Conservation (phyloP, 2,113 vertebrate genomes). For the Pterocles burchelli region DNA sequence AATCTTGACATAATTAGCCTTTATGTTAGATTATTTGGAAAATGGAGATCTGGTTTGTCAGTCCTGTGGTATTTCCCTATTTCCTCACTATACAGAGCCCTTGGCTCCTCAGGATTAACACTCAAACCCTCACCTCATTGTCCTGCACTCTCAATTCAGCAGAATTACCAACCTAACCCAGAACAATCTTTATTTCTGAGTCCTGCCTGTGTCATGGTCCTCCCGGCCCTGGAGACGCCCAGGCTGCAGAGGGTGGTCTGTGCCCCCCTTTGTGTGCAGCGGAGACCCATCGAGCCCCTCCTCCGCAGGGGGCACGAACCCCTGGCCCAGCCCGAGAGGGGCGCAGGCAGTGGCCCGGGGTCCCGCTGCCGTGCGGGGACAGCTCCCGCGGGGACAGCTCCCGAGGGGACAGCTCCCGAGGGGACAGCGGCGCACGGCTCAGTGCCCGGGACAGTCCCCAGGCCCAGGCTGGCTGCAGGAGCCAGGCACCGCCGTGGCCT, state of each 20-base stretch:
- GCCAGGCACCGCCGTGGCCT: neutral
- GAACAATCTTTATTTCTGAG: neutral
- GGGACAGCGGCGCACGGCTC: too few relatives aligned
- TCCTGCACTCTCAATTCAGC: neutral
- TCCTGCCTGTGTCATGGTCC: neutral
- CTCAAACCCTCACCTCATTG: neutral
- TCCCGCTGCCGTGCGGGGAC: neutral
- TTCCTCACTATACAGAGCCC: neutral
- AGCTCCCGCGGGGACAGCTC: too few relatives aligned
- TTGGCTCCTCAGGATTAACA: neutral
- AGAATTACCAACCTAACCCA: neutral
- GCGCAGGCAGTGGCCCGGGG: rapidly evolving
- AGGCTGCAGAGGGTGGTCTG: neutral
- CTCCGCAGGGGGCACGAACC: neutral
- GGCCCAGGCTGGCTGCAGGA: neutral
- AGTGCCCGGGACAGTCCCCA: too few relatives aligned
- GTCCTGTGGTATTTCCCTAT: rapidly evolving
- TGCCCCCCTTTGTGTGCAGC: rapidly evolving
- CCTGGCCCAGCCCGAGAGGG: too few relatives aligned
- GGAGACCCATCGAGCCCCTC: rapidly evolving
- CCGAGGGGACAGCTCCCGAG: too few relatives aligned
- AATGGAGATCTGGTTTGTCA: neutral
- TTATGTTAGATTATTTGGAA: neutral
- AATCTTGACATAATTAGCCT: slow-evolving; percentile 1
- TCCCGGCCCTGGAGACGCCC: neutral